Evolutionary conservation across 2,888 invertebrate genomes (phyloP), one percentile per base, ranked within the genome.

Genomic region (Pharmacophagus antenor): DNA sequence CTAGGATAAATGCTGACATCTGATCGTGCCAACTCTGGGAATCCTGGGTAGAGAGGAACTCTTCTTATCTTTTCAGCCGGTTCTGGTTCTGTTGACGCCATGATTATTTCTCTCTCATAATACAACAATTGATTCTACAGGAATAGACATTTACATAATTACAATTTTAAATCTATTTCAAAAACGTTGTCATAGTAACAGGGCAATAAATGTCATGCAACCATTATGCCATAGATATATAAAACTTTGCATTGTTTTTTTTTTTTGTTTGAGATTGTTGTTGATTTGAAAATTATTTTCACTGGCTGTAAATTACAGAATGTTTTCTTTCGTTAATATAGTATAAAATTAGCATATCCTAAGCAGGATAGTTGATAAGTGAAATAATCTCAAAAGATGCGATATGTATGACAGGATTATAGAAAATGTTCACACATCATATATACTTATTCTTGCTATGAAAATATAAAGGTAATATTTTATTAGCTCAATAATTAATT

Each of bases 1-100:
- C 93, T 92, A 2, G 94, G 94, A 74, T 92, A 87, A 60, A 92
- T 91, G 69, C 93, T 92, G 70, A 93, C 92, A 74, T 93, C 93
- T 22, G 92, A 92, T 72, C 92, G 82, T 44, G 88, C 85, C 47
- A 92, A 73, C 69, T 93, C 92, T 20, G 92, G 92, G 68, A 79
- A 90, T 1, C 89, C 90, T 56, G 89, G 89, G 62, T 87, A 88
- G 18, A 89, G 59, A 2, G 85, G 87, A 15, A 89, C 68, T 22
- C 74, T 77, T 46, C 72, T 69, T 63, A 67, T 77, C 62, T 74
- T 81, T 31, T 71, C 71, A 31, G 63, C 58, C 21, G 65, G 59
- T 23, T 59, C 25, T 2, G 57, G 37, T 44, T 66, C 62, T 6
- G 52, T 65, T 1, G 22, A 27, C 23, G 49, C 23, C 55, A 60